phyloP scores from a whole-genome alignment of 2,888 invertebrate genomes.

The Euphydryas editha region DNA sequence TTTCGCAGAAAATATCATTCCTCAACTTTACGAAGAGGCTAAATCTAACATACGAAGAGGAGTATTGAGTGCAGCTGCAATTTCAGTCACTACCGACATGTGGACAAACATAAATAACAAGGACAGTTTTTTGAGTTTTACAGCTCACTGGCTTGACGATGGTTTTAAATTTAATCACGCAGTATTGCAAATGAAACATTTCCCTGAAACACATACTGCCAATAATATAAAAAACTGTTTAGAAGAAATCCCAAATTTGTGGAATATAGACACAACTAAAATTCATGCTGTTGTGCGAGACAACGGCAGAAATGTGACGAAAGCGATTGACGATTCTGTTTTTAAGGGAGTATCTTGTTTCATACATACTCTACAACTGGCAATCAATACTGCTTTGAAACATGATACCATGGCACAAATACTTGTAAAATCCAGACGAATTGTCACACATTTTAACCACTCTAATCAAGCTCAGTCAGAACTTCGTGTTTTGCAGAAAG shows the following conservation, averaged over 20 bases:
- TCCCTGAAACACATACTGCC: constrained; percentile 25
- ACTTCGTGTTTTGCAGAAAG: background rate
- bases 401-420: constrained; percentile 4
- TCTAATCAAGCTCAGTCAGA: background rate
- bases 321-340: constrained; percentile 27
- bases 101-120: background rate
- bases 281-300: constrained; percentile 25
- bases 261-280: constrained; percentile 17
- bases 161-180: constrained; percentile 18
- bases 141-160: constrained; percentile 33
- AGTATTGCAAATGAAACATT: constrained; percentile 33
- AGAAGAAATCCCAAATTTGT: too few relatives aligned
- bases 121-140: constrained; percentile 11
- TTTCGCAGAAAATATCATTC: constrained; percentile 7
- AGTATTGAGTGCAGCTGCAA: constrained; percentile 7
- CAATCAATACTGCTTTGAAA: background rate
- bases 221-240: constrained; percentile 27
- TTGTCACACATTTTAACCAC: background rate
- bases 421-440: background rate
- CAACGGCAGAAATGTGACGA: constrained; percentile 25
- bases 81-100: constrained; percentile 10
- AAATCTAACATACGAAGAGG: constrained; percentile 4
- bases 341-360: constrained; percentile 7
- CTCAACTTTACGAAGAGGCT: constrained; percentile 3
- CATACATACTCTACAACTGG: background rate